These are phyloP conservation scores for Hypsibius dujardini DNA, from an alignment of 1,140 invertebrate species.

Conservation along the genomic window DNA sequence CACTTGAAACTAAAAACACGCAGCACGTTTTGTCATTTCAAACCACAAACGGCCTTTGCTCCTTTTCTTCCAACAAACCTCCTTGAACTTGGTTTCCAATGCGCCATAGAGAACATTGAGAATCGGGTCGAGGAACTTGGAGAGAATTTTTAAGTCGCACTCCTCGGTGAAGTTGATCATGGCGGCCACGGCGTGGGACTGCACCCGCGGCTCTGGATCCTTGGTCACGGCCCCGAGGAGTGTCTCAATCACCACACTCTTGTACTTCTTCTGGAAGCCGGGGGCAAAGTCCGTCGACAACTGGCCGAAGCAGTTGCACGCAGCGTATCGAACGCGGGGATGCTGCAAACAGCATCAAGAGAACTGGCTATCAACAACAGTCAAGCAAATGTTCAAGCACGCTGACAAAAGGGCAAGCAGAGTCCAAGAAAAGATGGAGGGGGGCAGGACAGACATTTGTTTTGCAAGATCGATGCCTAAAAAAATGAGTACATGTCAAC, in stretches of 20 bases:
- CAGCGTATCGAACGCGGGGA: conserved; percentile 80
- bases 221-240: conserved; percentile 77
- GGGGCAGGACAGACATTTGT: too few species aligned
- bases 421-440: too few species aligned
- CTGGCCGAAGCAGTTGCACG: conserved; percentile 97
- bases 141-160: conserved; percentile 82
- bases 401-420: too few species aligned
- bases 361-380: too few species aligned
- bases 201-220: conserved; percentile 73
- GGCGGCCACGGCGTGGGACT: conserved; percentile 61
- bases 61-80: conserved; percentile 37
- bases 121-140: conserved; percentile 69
- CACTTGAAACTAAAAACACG: conserved; percentile 50
- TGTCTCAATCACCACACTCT: conserved; percentile 45
- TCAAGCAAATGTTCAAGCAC: too few species aligned
- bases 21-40: conserved; percentile 8
- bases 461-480: too few species aligned
- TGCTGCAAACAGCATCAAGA: conserved; percentile 41
- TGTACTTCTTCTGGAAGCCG: conserved; percentile 90
- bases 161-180: conserved; percentile 98
- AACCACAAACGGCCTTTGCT: background rate
- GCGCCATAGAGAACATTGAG: conserved; percentile 79
- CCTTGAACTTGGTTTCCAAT: conserved; percentile 76
- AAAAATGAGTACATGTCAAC: too few species aligned
- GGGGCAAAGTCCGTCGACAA: conserved; percentile 98